These are phyloP conservation scores for Rhinichthys osculus DNA, from an alignment of 2,797 vertebrate genomes.

Conservation along the genomic window DNA sequence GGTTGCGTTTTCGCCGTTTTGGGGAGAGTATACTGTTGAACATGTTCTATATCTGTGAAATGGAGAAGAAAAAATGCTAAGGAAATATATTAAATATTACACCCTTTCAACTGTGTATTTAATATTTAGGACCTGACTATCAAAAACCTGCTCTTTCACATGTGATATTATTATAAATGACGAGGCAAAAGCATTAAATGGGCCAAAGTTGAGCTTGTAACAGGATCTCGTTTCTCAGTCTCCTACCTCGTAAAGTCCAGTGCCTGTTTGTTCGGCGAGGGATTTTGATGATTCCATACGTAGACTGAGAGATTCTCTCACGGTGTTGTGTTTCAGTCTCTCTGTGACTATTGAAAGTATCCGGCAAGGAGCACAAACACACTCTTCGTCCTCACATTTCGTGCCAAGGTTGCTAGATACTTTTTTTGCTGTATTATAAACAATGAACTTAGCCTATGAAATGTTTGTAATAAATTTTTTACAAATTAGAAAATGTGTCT, in stretches of 20 bases:
- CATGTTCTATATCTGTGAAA: neutral
- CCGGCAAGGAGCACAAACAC: neutral
- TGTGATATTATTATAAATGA: neutral
- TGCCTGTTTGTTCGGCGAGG: slow-evolving; percentile 21
- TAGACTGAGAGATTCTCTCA: slow-evolving; percentile 20
- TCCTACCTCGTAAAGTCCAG: slow-evolving; percentile 25
- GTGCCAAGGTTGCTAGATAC: neutral
- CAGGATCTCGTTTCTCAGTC: slow-evolving; percentile 3
- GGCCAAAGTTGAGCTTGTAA: neutral
- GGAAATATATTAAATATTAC: neutral
- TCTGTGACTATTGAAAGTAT: neutral
- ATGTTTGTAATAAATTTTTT: slow-evolving; percentile 12
- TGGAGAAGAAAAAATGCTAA: neutral
- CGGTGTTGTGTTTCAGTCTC: slow-evolving; percentile 29
- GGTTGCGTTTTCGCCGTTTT: neutral
- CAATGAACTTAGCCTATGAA: neutral
- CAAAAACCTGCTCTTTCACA: neutral
- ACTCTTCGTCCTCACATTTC: neutral
- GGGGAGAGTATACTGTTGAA: neutral
- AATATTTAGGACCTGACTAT: neutral
- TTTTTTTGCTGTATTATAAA: neutral
- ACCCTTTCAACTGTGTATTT: neutral
- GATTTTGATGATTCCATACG: slow-evolving; percentile 27
- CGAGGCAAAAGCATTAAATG: neutral
- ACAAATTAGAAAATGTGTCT: neutral